Conservation (phyloP, 2,113 vertebrate genomes). For the Bubalus kerabau region DNA sequence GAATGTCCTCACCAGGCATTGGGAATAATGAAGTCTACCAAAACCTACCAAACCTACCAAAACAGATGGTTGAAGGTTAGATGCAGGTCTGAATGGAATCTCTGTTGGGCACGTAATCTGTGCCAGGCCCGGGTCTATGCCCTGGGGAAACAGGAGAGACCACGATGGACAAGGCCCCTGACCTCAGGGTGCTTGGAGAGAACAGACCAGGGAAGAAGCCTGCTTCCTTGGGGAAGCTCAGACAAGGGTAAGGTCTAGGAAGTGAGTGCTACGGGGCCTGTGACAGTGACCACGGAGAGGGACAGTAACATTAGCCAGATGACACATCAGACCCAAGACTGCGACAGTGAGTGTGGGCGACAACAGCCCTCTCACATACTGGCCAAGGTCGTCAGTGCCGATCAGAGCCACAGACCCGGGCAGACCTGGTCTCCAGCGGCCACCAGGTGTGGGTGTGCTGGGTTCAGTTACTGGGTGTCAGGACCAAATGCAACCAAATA, state of each 20-base stretch:
- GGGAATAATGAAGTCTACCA: background rate
- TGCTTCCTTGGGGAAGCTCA: background rate
- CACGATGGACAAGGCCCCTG: background rate
- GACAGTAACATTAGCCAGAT: background rate
- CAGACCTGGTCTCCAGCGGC: background rate
- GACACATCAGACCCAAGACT: background rate
- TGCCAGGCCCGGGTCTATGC: background rate
- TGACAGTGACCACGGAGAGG: background rate
- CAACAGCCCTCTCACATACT: too few relatives aligned
- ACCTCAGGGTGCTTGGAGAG: background rate
- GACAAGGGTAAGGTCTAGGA: fast-evolving
- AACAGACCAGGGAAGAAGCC: background rate
- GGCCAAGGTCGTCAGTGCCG: fast-evolving
- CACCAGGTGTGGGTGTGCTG: fast-evolving
- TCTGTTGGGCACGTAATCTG: background rate
- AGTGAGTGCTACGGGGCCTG: background rate
- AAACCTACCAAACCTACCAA: background rate
- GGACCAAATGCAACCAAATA: background rate
- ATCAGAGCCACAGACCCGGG: background rate
- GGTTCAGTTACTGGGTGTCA: background rate
- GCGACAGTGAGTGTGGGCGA: background rate
- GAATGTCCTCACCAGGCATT: background rate
- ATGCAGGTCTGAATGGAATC: background rate
- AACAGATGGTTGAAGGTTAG: background rate
- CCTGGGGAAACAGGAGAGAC: background rate